Evolutionary conservation across 2,797 vertebrate species (phyloP).

Genomic region (Malacoctenus gilli): DNA sequence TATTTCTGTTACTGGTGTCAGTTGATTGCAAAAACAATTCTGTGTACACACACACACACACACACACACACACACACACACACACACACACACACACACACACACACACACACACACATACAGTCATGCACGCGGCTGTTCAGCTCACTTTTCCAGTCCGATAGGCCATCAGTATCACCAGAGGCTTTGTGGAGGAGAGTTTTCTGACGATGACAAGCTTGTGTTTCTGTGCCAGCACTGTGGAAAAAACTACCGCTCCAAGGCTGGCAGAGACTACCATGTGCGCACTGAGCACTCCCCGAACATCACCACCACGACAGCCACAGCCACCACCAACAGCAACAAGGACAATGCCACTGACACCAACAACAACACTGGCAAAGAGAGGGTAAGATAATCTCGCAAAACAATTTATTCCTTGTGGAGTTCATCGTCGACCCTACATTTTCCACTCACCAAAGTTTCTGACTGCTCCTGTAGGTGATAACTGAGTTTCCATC

Average conservation of each 20-base stretch:
- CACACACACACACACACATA: conserved; percentile 8
- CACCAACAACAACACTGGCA: conserved; percentile 76
- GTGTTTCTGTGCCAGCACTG: conserved; percentile 91
- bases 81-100: no score
- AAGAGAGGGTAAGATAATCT: conserved; percentile 66
- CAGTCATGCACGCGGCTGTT: conserved; percentile 82
- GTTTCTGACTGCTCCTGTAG: conserved; percentile 45
- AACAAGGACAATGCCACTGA: conserved; percentile 60
- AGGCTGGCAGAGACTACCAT: conserved; percentile 93
- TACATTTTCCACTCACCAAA: conserved; percentile 22
- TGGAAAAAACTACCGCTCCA: conserved; percentile 92
- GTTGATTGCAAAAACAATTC: conserved; percentile 49
- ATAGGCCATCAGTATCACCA: conserved; percentile 98
- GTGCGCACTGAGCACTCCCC: conserved; percentile 79
- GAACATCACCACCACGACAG: conserved; percentile 29
- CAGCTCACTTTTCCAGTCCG: conserved; percentile 93
- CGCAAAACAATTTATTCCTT: neutral
- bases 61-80: neutral
- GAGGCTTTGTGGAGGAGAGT: conserved; percentile 91
- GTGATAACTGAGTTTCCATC: conserved; percentile 60
- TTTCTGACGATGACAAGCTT: conserved; percentile 87
- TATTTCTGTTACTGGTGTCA: conserved; percentile 49
- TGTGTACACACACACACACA: conserved; percentile 24
- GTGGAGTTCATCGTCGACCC: conserved; percentile 4
- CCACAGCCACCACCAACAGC: conserved; percentile 37